Evolutionary conservation across 2,888 invertebrate species (phyloP).

Genomic region (Monochamus alternatus): DNA sequence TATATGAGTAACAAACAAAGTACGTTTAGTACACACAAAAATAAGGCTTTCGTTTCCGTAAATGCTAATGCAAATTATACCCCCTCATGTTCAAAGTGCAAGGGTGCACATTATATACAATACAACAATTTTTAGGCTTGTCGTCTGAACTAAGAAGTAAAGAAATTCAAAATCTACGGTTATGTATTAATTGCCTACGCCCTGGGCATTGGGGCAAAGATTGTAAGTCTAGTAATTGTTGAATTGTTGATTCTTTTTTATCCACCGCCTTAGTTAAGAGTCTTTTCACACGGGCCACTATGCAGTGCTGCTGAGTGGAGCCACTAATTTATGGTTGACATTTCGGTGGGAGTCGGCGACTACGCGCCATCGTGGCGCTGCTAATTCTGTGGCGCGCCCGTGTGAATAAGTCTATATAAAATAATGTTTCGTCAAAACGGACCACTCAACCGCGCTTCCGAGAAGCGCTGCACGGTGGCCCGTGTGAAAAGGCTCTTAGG

Average conservation of each 20-base stretch:
- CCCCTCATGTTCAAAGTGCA: background rate
- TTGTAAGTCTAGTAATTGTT: slow-evolving; percentile 3
- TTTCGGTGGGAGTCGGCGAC: too few species aligned
- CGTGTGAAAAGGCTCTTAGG: too few species aligned
- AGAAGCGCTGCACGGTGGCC: too few species aligned
- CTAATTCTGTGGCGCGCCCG: too few species aligned
- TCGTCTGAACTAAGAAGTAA: background rate
- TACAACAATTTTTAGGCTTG: background rate
- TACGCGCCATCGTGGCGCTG: too few species aligned
- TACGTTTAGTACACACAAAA: background rate
- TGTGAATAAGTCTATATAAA: too few species aligned
- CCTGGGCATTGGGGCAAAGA: slow-evolving; percentile 4
- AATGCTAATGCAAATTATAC: background rate
- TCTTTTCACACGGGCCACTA: too few species aligned
- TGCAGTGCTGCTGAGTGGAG: too few species aligned
- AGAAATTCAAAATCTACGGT: background rate
- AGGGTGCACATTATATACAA: background rate
- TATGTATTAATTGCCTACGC: background rate
- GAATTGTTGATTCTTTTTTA: background rate
- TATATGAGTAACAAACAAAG: background rate
- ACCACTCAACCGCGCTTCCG: too few species aligned
- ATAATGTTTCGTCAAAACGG: too few species aligned
- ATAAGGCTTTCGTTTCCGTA: background rate
- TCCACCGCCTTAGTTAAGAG: background rate
- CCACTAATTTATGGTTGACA: too few species aligned